These are phyloP conservation scores for Marmota flaviventris DNA, from an alignment of 2,113 vertebrate genomes.

Conservation along the genomic window DNA sequence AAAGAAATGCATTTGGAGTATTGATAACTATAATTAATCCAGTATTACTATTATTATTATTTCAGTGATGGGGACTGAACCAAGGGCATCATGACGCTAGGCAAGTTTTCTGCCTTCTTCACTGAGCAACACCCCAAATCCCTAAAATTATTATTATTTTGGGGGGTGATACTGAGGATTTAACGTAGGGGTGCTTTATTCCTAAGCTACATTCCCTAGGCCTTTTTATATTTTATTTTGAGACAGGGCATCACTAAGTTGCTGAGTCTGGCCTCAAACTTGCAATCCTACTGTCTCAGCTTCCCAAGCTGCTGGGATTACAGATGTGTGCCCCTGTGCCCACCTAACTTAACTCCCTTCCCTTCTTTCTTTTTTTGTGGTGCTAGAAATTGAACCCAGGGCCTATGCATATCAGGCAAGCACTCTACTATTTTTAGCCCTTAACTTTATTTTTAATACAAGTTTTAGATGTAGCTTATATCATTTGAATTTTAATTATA, in stretches of 20 bases:
- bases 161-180: not conserved
- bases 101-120: no score
- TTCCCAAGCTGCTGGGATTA: not conserved
- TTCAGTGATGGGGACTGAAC: no score
- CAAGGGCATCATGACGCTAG: no score
- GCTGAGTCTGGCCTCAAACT: not conserved
- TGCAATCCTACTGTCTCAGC: not conserved
- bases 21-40: not conserved
- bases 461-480: slow-evolving; percentile 1
- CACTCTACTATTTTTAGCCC: no score
- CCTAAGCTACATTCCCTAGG: not conserved
- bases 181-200: not conserved
- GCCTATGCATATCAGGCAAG: no score
- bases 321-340: not conserved
- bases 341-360: no score
- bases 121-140: no score
- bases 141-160: no score
- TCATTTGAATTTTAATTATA: slow-evolving; percentile 13
- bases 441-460: not conserved
- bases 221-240: not conserved
- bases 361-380: no score
- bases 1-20: not conserved
- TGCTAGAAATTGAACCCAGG: no score
- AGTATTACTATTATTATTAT: no score
- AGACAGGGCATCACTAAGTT: not conserved